These are phyloP conservation scores for Ia io DNA, from an alignment of 2,113 vertebrate genomes.

Conservation along the genomic window DNA sequence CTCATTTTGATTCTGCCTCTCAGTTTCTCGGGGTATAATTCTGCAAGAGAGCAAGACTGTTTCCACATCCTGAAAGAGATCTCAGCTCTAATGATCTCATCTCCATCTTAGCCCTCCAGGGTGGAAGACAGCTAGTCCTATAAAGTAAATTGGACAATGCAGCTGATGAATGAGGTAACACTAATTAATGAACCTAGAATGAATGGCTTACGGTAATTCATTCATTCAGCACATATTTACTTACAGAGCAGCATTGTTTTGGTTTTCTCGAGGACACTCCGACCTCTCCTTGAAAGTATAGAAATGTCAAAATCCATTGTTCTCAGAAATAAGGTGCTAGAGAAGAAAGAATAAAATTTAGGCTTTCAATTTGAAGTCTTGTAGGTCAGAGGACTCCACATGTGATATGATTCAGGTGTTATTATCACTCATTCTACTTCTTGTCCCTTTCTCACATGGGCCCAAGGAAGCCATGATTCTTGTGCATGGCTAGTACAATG, in stretches of 20 bases:
- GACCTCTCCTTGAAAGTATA: not conserved
- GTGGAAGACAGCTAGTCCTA: not conserved
- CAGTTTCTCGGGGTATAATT: not conserved
- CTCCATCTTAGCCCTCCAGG: not conserved
- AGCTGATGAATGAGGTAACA: slow-evolving; percentile 42
- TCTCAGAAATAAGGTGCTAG: not conserved
- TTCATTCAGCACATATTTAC: slow-evolving; percentile 29
- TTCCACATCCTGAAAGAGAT: not conserved
- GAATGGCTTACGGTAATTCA: slow-evolving; percentile 46
- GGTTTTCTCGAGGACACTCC: slow-evolving; percentile 37
- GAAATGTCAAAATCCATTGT: not conserved
- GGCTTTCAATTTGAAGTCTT: not conserved
- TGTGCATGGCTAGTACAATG: not conserved
- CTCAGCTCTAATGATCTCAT: not conserved
- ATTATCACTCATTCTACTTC: not conserved
- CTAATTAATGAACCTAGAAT: slow-evolving; percentile 30
- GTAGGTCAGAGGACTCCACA: not conserved
- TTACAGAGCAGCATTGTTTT: not conserved
- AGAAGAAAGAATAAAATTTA: not conserved
- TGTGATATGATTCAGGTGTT: not conserved
- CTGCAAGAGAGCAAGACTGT: not conserved
- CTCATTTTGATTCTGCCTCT: not conserved
- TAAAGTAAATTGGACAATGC: slow-evolving; percentile 35
- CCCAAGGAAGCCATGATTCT: not conserved
- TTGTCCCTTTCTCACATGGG: not conserved